Percentiles rank a stretch among this genome's conserved stretches.
phyloP scores from a whole-genome alignment of 1,140 invertebrate species.

The Heliconius nattereri region DNA sequence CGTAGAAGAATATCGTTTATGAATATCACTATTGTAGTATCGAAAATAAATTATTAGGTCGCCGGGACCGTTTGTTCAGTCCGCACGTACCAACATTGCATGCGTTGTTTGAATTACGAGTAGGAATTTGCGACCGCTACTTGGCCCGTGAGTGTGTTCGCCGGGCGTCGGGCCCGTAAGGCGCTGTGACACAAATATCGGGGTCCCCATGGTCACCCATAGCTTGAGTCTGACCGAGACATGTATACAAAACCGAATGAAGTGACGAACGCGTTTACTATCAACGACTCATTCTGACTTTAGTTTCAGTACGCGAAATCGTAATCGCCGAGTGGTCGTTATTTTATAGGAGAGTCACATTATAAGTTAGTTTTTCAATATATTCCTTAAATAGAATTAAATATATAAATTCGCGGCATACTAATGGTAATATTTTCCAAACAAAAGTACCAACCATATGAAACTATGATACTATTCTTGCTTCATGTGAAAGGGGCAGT shows the following conservation, averaged over 20 bases:
- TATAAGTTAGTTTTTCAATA: neutral
- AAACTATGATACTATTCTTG: conserved; percentile 50
- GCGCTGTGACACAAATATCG: conserved; percentile 70
- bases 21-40: conserved; percentile 60
- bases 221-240: conserved; percentile 47
- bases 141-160: conserved; percentile 59
- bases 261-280: conserved; percentile 65
- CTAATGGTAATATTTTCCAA: neutral
- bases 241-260: conserved; percentile 56
- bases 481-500: conserved; percentile 42
- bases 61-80: conserved; percentile 65
- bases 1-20: conserved; percentile 44
- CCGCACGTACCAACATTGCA: conserved; percentile 63
- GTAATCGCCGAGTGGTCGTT: conserved; percentile 66
- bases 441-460: conserved; percentile 5
- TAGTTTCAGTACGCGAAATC: conserved; percentile 72
- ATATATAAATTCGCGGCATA: neutral
- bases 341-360: conserved; percentile 36
- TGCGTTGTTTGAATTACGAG: conserved; percentile 77
- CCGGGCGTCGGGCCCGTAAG: conserved; percentile 47
- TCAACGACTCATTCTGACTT: conserved; percentile 59
- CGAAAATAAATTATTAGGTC: conserved; percentile 71
- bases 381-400: neutral
- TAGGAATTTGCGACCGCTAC: conserved; percentile 79
- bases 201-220: conserved; percentile 62